Evolutionary conservation across 2,113 vertebrate genomes (phyloP).

Genomic region (Gila orcuttii): DNA sequence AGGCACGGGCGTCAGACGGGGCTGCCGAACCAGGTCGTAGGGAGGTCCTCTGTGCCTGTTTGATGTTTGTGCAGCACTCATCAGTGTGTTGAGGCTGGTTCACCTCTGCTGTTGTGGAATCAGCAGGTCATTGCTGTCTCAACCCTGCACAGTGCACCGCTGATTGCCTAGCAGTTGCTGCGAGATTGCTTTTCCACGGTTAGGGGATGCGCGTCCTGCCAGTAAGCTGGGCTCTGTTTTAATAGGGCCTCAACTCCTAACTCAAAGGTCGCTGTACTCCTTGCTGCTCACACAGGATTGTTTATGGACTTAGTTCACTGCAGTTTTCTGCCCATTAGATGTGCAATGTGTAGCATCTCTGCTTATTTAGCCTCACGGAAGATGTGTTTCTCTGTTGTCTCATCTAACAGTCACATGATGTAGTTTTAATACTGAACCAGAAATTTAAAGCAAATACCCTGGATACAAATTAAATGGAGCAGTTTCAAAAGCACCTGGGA

Average conservation of each 20-base stretch:
- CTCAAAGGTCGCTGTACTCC: constrained; percentile 52
- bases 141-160: constrained; percentile 64
- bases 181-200: constrained; percentile 60
- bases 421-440: neutral
- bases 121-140: constrained; percentile 67
- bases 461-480: neutral
- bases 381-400: neutral
- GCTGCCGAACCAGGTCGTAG: constrained; percentile 63
- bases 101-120: constrained; percentile 60
- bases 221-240: constrained; percentile 67
- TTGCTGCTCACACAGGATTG: constrained; percentile 35
- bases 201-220: constrained; percentile 31
- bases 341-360: neutral
- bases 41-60: constrained; percentile 67
- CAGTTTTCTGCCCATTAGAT: constrained; percentile 38
- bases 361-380: neutral
- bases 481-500: neutral
- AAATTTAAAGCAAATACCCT: neutral
- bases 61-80: constrained; percentile 76
- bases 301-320: constrained; percentile 39
- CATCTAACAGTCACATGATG: neutral
- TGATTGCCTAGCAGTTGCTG: constrained; percentile 73
- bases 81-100: constrained; percentile 70
- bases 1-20: constrained; percentile 60
- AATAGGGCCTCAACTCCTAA: constrained; percentile 67